Conservation (phyloP, 2,888 invertebrate species). For the Agrilus mali region DNA sequence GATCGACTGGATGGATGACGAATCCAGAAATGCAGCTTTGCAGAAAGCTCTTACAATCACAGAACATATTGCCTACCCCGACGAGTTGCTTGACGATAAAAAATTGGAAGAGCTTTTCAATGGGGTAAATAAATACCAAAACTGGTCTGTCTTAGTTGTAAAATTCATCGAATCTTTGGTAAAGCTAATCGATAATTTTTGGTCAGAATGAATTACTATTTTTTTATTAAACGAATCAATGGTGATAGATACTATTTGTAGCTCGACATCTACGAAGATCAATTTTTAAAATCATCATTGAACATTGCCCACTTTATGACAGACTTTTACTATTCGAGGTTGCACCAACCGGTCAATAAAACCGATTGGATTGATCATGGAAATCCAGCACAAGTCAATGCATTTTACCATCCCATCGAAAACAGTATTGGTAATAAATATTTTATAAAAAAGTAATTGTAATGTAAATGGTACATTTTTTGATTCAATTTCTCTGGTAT, state of each 20-base stretch:
- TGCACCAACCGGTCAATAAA: slow-evolving; percentile 39
- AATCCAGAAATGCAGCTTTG: slow-evolving; percentile 14
- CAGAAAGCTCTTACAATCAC: slow-evolving; percentile 15
- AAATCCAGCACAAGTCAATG: slow-evolving; percentile 39
- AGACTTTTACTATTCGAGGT: slow-evolving; percentile 36
- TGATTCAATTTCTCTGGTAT: background rate
- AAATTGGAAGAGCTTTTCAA: slow-evolving; percentile 24
- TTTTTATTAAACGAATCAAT: no score
- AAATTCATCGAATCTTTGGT: no score
- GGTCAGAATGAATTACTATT: no score
- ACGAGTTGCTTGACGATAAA: slow-evolving; percentile 16
- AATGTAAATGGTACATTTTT: background rate
- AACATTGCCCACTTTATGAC: slow-evolving; percentile 38
- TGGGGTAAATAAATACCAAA: slow-evolving; percentile 29
- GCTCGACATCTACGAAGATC: slow-evolving; percentile 31
- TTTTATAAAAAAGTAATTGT: slow-evolving; percentile 2
- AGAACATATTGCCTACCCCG: slow-evolving; percentile 18
- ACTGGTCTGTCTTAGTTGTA: no score
- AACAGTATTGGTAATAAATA: slow-evolving; percentile 38
- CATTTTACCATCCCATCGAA: slow-evolving; percentile 39
- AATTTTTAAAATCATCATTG: slow-evolving; percentile 36
- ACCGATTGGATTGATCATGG: slow-evolving; percentile 41
- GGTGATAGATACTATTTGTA: slow-evolving; percentile 22
- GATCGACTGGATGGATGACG: slow-evolving; percentile 18
- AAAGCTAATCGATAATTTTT: no score